A percentile compares a stretch with the other conserved stretches of the same genome.
phyloP scores from a whole-genome alignment of 2,888 invertebrate genomes.

The Stramonita haemastoma region DNA sequence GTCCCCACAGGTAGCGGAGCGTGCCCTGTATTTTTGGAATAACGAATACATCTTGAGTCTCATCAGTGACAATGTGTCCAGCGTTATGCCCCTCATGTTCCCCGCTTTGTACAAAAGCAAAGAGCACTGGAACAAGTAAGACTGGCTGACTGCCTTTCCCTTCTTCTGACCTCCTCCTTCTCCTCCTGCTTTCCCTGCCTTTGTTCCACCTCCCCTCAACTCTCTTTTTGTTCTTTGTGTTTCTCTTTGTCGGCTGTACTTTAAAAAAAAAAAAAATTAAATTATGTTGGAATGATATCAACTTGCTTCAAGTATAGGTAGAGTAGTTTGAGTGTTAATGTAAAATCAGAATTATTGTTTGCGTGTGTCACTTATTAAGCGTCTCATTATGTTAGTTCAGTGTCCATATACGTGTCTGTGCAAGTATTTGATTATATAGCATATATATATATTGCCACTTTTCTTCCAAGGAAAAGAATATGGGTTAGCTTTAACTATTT shows the following conservation, averaged over 20 bases:
- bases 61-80: constrained; percentile 98
- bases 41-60: constrained; percentile 99
- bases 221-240: too few relatives aligned
- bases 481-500: neutral
- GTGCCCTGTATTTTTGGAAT: constrained; percentile 99
- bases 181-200: neutral
- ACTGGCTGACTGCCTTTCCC: neutral
- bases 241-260: too few relatives aligned
- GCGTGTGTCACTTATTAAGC: neutral
- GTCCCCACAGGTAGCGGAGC: constrained; percentile 93
- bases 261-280: neutral
- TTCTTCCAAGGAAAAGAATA: neutral
- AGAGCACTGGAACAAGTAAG: constrained; percentile 98
- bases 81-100: constrained; percentile 99
- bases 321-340: too few relatives aligned
- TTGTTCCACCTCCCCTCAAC: neutral
- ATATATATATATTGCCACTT: too few relatives aligned
- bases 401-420: too few relatives aligned
- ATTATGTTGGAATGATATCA: neutral
- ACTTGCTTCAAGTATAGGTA: too few relatives aligned
- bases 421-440: too few relatives aligned
- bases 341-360: neutral
- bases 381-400: too few relatives aligned
- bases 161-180: neutral
- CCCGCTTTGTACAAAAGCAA: constrained; percentile 99